Evolutionary conservation across 2,113 vertebrate species (phyloP).

Genomic region (Planiliza haematocheilus): DNA sequence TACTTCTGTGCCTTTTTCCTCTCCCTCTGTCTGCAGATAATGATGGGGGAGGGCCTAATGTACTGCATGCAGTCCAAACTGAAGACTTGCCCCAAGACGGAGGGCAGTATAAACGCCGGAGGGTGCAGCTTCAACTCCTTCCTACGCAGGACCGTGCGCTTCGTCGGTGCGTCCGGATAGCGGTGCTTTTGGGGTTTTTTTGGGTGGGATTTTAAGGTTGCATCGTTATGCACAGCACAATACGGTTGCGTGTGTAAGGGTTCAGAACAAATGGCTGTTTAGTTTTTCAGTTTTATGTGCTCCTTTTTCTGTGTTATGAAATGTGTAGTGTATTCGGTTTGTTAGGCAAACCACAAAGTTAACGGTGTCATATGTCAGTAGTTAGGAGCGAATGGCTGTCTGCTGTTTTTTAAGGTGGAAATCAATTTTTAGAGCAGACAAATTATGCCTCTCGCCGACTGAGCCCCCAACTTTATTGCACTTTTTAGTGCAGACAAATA

Average conservation of each 20-base stretch:
- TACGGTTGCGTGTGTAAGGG: background rate
- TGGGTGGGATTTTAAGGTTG: background rate
- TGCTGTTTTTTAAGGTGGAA: slow-evolving; percentile 25
- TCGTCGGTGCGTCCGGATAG: slow-evolving; percentile 89
- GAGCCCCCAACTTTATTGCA: slow-evolving; percentile 20
- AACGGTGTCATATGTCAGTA: background rate
- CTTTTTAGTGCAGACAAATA: slow-evolving; percentile 46
- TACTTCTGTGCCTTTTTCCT: background rate
- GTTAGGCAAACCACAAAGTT: background rate
- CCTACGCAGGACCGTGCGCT: slow-evolving; percentile 93
- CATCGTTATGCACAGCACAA: background rate
- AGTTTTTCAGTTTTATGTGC: no score
- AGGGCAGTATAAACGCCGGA: slow-evolving; percentile 95
- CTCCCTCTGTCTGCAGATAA: slow-evolving; percentile 84
- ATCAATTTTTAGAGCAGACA: slow-evolving; percentile 26
- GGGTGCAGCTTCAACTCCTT: slow-evolving; percentile 99
- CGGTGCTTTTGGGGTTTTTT: background rate
- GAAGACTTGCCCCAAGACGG: slow-evolving; percentile 86
- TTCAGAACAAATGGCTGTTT: background rate
- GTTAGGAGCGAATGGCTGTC: slow-evolving; percentile 12
- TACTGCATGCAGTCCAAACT: slow-evolving; percentile 95
- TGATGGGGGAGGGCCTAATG: slow-evolving; percentile 93
- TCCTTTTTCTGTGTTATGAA: no score
- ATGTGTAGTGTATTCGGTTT: background rate
- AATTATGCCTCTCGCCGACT: slow-evolving; percentile 10